Evolutionary conservation across 2,797 vertebrate species (phyloP).

Genomic region (Naso thynnoides): DNA sequence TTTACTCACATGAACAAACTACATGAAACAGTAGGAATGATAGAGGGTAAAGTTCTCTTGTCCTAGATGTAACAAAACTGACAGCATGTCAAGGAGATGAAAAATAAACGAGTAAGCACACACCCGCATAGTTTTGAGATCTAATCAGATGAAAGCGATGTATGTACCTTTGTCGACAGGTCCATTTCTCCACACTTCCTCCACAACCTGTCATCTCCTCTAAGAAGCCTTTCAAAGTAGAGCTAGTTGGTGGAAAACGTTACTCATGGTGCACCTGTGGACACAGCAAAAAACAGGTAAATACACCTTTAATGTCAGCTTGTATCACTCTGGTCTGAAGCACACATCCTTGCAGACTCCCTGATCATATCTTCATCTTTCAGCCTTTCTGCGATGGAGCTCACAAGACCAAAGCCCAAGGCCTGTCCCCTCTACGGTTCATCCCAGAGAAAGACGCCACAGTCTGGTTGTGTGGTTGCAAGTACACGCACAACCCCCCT

Average conservation of each 20-base stretch:
- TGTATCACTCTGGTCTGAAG: neutral
- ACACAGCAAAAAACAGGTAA: slow-evolving; percentile 88
- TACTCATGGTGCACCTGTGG: slow-evolving; percentile 91
- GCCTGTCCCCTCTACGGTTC: slow-evolving; percentile 84
- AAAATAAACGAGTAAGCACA: neutral
- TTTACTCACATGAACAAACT: too few relatives aligned
- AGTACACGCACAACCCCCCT: slow-evolving; percentile 84
- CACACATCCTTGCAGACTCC: neutral
- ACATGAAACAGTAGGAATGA: neutral
- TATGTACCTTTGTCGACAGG: slow-evolving; percentile 39
- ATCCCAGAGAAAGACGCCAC: slow-evolving; percentile 69
- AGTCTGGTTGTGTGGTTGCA: slow-evolving; percentile 89
- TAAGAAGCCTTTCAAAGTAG: slow-evolving; percentile 86
- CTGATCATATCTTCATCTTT: neutral
- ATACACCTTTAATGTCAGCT: rapidly evolving
- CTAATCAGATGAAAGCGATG: neutral
- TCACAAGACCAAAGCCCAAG: slow-evolving; percentile 79
- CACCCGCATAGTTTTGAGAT: neutral
- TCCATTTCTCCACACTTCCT: slow-evolving; percentile 57
- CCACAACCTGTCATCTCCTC: slow-evolving; percentile 77
- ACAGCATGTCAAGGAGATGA: too few relatives aligned
- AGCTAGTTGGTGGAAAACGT: slow-evolving; percentile 84
- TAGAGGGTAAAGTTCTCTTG: neutral
- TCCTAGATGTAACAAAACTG: neutral
- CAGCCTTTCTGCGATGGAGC: slow-evolving; percentile 92